Evolutionary conservation across 2,113 vertebrate genomes (phyloP).

Genomic region (Hemiprocne comata): DNA sequence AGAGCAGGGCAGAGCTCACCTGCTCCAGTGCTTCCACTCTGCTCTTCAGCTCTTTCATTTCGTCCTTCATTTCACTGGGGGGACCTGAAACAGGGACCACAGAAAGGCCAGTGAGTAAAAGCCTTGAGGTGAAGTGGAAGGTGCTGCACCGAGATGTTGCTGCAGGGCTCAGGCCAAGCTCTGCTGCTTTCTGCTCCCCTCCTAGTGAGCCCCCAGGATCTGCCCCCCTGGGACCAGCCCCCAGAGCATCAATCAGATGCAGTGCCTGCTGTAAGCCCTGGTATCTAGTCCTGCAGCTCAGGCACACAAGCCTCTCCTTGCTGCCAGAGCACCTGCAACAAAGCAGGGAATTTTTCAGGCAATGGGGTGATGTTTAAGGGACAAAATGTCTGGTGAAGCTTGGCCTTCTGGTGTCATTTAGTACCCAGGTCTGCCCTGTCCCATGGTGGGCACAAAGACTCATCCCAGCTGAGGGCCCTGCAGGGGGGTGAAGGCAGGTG

Average conservation of each 20-base stretch:
- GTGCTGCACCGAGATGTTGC: background rate
- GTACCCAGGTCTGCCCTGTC: background rate
- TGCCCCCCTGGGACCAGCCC: background rate
- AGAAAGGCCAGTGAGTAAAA: background rate
- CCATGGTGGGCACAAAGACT: background rate
- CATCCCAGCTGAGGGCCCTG: background rate
- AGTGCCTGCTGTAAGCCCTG: background rate
- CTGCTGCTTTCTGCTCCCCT: background rate
- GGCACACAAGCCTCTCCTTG: background rate
- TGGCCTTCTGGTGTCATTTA: background rate
- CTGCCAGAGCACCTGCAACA: slow-evolving; percentile 14
- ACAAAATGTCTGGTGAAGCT: background rate
- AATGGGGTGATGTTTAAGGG: background rate
- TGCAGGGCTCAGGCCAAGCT: background rate
- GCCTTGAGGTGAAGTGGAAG: background rate
- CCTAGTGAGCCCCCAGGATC: background rate
- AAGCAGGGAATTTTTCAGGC: background rate
- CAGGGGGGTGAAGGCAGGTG: background rate
- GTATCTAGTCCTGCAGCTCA: background rate
- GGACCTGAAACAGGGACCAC: background rate
- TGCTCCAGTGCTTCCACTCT: slow-evolving; percentile 88
- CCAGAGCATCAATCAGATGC: background rate
- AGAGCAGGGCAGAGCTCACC: slow-evolving; percentile 49
- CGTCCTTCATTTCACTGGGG: slow-evolving; percentile 77
- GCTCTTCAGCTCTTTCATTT: slow-evolving; percentile 81